Evolutionary conservation across 2,797 vertebrate species (phyloP).

Genomic region (Periparus ater): DNA sequence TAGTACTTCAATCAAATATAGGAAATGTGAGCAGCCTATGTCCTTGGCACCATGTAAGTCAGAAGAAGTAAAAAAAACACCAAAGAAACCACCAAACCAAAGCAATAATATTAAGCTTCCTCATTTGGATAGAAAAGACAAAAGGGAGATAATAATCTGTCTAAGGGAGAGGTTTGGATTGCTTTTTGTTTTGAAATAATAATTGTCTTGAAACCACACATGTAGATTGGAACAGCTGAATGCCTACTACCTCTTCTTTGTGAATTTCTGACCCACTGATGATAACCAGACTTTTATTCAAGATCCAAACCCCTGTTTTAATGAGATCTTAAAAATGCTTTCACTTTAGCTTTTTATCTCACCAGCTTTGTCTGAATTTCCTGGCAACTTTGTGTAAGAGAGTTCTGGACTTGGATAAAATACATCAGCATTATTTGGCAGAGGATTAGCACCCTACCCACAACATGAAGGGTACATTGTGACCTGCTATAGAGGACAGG

Average conservation of each 20-base stretch:
- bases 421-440: background rate
- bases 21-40: background rate
- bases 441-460: background rate
- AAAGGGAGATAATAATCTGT: background rate
- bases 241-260: background rate
- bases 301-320: background rate
- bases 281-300: background rate
- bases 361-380: background rate
- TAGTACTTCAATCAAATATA: background rate
- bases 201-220: background rate
- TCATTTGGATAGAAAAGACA: background rate
- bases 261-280: background rate
- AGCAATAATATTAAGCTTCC: background rate
- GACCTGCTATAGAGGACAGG: background rate
- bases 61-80: background rate
- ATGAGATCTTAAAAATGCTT: background rate
- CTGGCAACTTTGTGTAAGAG: background rate
- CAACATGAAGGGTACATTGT: background rate
- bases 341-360: background rate
- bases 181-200: background rate
- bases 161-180: background rate
- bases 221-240: background rate
- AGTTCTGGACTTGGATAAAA: background rate
- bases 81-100: background rate
- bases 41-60: background rate